Base-by-base conservation (phyloP, 2,113 vertebrate genomes). In the Apistogramma diplotaenia region DNA sequence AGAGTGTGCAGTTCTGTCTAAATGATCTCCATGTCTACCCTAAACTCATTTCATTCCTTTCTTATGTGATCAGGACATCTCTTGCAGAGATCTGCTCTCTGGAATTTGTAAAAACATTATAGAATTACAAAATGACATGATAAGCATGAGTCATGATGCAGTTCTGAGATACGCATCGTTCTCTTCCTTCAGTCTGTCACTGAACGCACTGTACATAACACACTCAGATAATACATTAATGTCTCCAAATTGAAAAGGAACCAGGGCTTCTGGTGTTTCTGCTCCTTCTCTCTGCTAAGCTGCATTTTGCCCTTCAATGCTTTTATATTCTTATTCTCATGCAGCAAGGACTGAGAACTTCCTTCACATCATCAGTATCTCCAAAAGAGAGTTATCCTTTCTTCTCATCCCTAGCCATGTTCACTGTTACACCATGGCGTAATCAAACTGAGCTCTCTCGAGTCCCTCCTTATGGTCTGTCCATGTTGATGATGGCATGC, bases 401-500 rank as follows among this genome's bases (percentile, higher is more conserved):
- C 33, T 35, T 11, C 8, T 72, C 49, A 1, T n/a, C 31, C 7
- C 1, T 35, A 4, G 5, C 60, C 8, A 8, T 13, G 11, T 40
- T 23, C 9, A 23, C 25, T 3, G 76, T 92, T 95, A 98, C 84
- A 98, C 97, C 84, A 97, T 79, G 0, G 96, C 96, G 25, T 97
- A 97, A 90, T 98, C 97, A 81, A 98, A 98, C 94, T 98, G 97
- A 76, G 97, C 97, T 82, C 96, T 91, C 93, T 98, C 97, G 72
- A 97, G 92, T 3, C 95, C 96, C 81, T 97, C 96, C 93, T 98
- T 98, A 89, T 97, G 97, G 91, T 98, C 96, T 1, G 95, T 96
- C 97, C 97, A 99, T 62, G 97, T 97, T 4, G 97, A 96, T 40
- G 97, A 95, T 1, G 97, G 97, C 96, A 98, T 97, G 94, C 97